Base-by-base conservation (phyloP, 2,888 invertebrate genomes). In the Cantharis flavilabris region DNA sequence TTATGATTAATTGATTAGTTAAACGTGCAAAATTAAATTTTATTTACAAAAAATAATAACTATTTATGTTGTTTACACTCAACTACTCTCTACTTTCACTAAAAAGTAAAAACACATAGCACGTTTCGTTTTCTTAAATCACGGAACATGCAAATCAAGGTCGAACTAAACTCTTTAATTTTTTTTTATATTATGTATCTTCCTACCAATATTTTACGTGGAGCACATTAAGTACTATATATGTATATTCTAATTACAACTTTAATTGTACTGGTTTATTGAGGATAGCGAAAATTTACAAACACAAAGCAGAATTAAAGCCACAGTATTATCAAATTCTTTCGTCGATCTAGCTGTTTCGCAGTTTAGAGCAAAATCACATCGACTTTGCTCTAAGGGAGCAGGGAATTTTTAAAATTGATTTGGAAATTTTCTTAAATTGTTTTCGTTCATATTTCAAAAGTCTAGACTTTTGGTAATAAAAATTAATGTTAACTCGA, bases 61-160 rank as follows among this genome's bases (percentile, higher is more conserved):
- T 70, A 72, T 78, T 78, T 75, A 78, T 70, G 30, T 70, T 73
- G 73, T 72, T 72, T 71, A 71, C 20, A 33, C 11, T 69, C 72
- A 73, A 70, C 30, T 75, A 30, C 71, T 71, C 78, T 78, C 78
- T 73, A 83, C 83, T 83, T 83, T 83, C 83, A 83, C 83, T 83
- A 81, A 83, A 82, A 83, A 83, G 82, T 82, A 83, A 83, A 83
- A 83, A 83, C 82, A 75, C 76, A 75, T 75, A 78, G 78, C 82
- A 82, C 82, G 83, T 83, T 83, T 83, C 83, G 74, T 83, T 83
- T 83, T 81, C 81, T 78, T 81, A 77, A 79, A 79, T 78, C 80
- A 79, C 75, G 79, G 76, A 69, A 78, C 72, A 76, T 73, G n/a
- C n/a, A 78, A 78, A 82, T 82, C 82, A 82, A 82, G 82, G 80